Conservation (phyloP, 1,140 invertebrate genomes). For the Epicauta chinensis region DNA sequence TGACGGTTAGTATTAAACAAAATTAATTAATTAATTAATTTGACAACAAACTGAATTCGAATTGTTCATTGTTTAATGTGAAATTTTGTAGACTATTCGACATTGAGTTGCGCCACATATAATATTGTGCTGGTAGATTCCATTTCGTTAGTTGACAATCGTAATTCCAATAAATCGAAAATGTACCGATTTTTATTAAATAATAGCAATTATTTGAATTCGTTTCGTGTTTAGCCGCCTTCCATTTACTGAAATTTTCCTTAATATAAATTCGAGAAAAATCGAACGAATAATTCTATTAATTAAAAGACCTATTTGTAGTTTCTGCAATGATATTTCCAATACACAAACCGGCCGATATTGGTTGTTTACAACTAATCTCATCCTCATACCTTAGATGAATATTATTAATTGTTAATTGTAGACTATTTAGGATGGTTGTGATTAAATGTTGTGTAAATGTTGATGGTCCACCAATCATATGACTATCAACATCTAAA, state of each 20-base stretch:
- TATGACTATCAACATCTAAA: conserved; percentile 47
- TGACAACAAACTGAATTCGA: conserved; percentile 32
- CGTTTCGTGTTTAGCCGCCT: conserved; percentile 58
- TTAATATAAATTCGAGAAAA: background rate
- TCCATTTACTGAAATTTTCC: conserved; percentile 63
- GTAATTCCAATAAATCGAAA: conserved; percentile 74
- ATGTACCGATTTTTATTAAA: conserved; percentile 67
- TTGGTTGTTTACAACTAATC: conserved; percentile 56
- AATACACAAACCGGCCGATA: conserved; percentile 73
- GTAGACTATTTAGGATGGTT: conserved; percentile 72
- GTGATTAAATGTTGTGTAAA: conserved; percentile 68
- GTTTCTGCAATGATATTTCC: conserved; percentile 72
- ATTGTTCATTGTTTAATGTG: conserved; percentile 55
- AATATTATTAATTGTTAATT: conserved; percentile 72
- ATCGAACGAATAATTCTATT: too few species aligned
- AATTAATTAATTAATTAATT: background rate
- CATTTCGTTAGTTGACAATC: conserved; percentile 49
- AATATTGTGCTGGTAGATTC: conserved; percentile 53
- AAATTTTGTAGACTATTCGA: conserved; percentile 67
- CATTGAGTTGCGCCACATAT: conserved; percentile 63
- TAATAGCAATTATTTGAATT: conserved; percentile 66
- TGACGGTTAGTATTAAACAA: too few species aligned
- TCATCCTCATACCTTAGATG: conserved; percentile 80
- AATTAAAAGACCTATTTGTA: conserved; percentile 79
- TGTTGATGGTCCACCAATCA: conserved; percentile 47